Evolutionary conservation across 2,888 invertebrate genomes (phyloP), one percentile per base, ranked within the genome.

Genomic region (Catotricha subobsoleta): DNA sequence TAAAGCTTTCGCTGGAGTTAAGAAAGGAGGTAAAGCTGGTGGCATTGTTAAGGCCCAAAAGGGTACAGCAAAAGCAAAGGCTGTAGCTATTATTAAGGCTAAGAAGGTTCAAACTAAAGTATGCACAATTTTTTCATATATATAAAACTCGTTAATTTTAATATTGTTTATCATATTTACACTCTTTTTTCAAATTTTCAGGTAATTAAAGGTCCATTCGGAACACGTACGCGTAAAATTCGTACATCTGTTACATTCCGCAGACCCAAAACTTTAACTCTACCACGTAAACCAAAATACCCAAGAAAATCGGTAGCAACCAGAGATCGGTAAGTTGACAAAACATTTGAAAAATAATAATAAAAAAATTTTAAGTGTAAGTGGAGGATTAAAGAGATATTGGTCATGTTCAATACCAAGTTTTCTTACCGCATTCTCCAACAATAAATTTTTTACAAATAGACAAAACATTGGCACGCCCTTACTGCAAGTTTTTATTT

Each of bases 191-290:
- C 52, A 47, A 31, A 40, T 46, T 61, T 66, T 23, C 51, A 90
- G 80, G 80, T 92, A 44, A 72, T 91, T 49, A 91, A 90, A 63
- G 95, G 95, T 48, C 76, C 81, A 52, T 80, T 86, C 70, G 88
- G 87, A 54, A 87, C 86, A 43, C 72, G 87, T 43, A 73, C 76
- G 10, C 75, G 90, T 49, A 90, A 95, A 67, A 79, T 97, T 53
- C 80, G 97, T 59, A 94, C 88, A 33, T 82, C 86, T 5, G 95
- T 95, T 49, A 90, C 90, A 58, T 99, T 99, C 76, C 82, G 80
- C 55, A 73, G 91, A 48, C 98, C 97, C 12, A 87, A 82, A 57
- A 97, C 97, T 34, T 77, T 94, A 65, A 78, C 79, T 56, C 77
- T 91, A 45, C 82, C 86, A 10, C 76, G 95, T 54, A 76, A 80